Evolutionary conservation across 2,797 vertebrate genomes (phyloP), one percentile per base, ranked within the genome.

Genomic region (Ibycter americanus): DNA sequence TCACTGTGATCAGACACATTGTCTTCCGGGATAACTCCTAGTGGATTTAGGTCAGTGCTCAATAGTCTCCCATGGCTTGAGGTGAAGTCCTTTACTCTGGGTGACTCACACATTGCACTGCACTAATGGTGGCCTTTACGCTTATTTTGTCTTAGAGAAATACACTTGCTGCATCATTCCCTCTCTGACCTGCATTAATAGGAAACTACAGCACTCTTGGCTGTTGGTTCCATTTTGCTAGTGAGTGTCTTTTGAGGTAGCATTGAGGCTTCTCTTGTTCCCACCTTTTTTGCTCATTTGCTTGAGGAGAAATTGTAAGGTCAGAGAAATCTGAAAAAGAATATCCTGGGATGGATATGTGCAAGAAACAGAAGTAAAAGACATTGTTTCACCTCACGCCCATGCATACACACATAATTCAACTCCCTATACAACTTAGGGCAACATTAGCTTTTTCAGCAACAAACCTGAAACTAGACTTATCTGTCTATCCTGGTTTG

Each of bases 71-170:
- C 15, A 29, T 42, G 22, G n/a, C 55, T 87, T 77, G 54, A 88
- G n/a, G 17, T 46, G 14, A 71, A 90, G 36, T 51, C 71, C 26
- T 62, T n/a, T 31, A 44, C 61, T 61, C 25, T 40, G 36, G 36
- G 46, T 61, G 77, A 21, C 19, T 42, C 62, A 87, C 38, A 61
- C 12, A 2, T 29, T 76, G 22, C 44, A 56, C 44, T 61, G 36
- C 32, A 29, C 20, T 63, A 49, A 12, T 36, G 29, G 25, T 68
- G 26, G 38, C 12, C 19, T 65, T 5, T 42, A n/a, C 20, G 29
- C 23, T 91, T 88, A 49, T 87, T 95, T 87, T 72, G 27, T 59
- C 63, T 83, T 47, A 36, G 40, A 90, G 72, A 83, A 93, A 95
- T 72, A 82, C 87, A 31, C 9, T 25, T 79, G 59, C 9, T 54